These are phyloP conservation scores for Leptosomus discolor DNA, from an alignment of 2,113 vertebrate genomes.

Conservation along the genomic window DNA sequence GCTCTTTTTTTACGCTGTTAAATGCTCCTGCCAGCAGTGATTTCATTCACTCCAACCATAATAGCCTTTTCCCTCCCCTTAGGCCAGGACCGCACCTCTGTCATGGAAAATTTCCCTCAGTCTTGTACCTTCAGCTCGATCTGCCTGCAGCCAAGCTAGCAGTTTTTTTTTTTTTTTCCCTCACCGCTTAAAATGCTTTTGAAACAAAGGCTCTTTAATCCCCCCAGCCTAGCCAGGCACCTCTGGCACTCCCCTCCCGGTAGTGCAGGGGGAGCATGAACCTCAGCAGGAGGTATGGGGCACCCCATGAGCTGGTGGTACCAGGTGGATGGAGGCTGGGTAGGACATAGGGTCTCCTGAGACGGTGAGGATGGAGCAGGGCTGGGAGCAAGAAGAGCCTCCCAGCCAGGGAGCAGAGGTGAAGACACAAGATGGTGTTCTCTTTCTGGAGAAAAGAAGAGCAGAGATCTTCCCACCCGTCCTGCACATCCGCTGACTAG, in stretches of 20 bases:
- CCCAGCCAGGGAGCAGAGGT: neutral
- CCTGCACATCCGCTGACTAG: neutral
- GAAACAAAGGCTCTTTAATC: conserved; percentile 51
- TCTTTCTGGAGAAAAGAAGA: neutral
- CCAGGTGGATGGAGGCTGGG: neutral
- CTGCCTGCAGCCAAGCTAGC: neutral
- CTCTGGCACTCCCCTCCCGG: neutral
- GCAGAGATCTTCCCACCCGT: neutral
- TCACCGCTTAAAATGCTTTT: conserved; percentile 1
- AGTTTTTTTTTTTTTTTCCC: neutral
- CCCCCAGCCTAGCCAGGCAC: neutral
- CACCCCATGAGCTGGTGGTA: neutral
- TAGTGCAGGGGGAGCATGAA: neutral
- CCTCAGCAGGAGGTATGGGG: neutral
- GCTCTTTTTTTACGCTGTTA: neutral
- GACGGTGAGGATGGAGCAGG: neutral
- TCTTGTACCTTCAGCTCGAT: conserved; percentile 15
- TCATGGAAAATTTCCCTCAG: conserved; percentile 50
- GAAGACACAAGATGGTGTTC: neutral
- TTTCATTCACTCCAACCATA: conserved; percentile 6
- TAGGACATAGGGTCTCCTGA: neutral
- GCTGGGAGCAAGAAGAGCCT: neutral
- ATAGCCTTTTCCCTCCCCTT: conserved; percentile 47
- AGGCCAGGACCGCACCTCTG: conserved; percentile 44
- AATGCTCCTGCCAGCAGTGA: conserved; percentile 25